phyloP scores from a whole-genome alignment of 2,113 vertebrate genomes.

The Crocuta crocuta region DNA sequence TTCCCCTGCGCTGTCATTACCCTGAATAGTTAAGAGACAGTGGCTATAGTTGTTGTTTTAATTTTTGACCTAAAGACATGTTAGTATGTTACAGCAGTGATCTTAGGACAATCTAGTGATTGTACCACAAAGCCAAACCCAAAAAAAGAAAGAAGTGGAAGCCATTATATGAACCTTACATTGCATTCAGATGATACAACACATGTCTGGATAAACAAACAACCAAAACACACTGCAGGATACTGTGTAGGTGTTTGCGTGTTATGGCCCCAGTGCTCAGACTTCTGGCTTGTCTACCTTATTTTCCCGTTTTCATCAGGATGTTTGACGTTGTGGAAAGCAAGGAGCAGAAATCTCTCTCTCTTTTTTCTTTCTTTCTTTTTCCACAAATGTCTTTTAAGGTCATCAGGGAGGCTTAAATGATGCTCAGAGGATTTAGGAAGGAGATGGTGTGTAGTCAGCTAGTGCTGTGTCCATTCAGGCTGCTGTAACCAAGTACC shows the following conservation, averaged over 20 bases:
- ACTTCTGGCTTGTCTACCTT: background rate
- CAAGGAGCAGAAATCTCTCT: background rate
- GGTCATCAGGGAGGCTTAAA: background rate
- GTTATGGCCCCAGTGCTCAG: background rate
- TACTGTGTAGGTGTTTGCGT: background rate
- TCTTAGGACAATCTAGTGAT: background rate
- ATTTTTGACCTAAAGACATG: background rate
- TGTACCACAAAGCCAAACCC: background rate
- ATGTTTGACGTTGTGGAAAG: background rate
- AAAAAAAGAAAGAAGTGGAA: background rate
- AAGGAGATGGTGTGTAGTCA: background rate
- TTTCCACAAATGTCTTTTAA: background rate
- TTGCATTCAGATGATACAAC: background rate
- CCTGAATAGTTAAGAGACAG: background rate
- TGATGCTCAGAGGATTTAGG: background rate
- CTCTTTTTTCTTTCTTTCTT: no score
- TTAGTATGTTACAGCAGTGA: background rate
- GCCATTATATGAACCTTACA: background rate
- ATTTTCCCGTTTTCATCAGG: background rate
- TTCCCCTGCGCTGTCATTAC: background rate
- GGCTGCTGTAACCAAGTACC: background rate
- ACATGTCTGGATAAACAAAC: background rate
- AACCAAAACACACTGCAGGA: background rate
- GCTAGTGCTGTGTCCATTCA: background rate
- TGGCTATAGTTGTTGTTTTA: background rate